phyloP scores from a whole-genome alignment of 1,140 invertebrate species.

The Drosophila nikananu region DNA sequence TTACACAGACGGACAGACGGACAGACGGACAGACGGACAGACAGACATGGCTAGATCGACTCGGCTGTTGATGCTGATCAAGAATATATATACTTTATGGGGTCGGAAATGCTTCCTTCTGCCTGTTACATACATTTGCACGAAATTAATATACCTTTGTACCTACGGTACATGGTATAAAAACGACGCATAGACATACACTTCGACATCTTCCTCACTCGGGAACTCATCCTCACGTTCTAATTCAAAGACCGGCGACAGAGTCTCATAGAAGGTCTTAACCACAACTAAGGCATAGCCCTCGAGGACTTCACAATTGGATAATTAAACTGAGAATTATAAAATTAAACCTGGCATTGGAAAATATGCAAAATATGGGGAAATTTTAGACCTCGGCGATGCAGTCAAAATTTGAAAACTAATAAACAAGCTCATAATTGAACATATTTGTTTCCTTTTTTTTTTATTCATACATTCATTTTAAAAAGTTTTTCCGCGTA shows the following conservation, averaged over 20 bases:
- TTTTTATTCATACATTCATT: neutral
- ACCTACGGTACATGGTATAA: too few species aligned
- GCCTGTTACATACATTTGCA: too few species aligned
- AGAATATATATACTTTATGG: too few species aligned
- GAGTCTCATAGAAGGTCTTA: neutral
- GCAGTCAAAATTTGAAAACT: neutral
- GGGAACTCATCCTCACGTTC: neutral
- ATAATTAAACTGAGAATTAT: neutral
- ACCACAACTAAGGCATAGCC: neutral
- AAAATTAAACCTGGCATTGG: neutral
- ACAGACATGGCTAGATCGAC: too few species aligned
- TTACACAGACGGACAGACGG: too few species aligned
- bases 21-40: too few species aligned
- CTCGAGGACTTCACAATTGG: neutral
- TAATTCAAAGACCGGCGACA: neutral
- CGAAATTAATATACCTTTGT: too few species aligned
- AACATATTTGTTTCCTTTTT: neutral
- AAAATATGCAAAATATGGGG: neutral
- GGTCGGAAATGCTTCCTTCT: too few species aligned
- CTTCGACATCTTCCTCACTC: neutral
- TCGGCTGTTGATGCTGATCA: too few species aligned
- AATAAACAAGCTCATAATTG: neutral
- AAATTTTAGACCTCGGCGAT: neutral
- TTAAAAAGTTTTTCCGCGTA: neutral
- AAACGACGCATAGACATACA: neutral